Percentiles rank a stretch among this genome's conserved stretches.
phyloP scores from a whole-genome alignment of 2,888 invertebrate genomes.

The Sussaba pulchella region DNA sequence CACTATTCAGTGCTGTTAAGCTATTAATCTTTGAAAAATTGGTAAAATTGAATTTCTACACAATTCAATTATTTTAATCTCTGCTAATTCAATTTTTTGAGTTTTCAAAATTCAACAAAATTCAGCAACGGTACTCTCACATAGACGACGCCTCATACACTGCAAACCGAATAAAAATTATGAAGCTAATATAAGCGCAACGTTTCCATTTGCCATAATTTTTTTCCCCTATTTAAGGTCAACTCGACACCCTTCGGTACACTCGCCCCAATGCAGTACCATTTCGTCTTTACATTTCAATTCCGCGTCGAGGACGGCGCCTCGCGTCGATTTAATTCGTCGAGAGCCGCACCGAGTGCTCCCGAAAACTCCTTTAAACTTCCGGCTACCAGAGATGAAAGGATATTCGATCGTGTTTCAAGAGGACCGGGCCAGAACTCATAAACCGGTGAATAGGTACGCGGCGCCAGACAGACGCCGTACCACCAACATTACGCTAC shows the following conservation, averaged over 20 bases:
- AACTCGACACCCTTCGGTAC: constrained; percentile 14
- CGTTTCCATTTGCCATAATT: too few relatives aligned
- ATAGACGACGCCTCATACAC: too few relatives aligned
- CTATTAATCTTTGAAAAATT: too few relatives aligned
- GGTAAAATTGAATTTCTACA: too few relatives aligned
- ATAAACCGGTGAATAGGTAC: constrained; percentile 47
- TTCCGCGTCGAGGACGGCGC: constrained; percentile 13
- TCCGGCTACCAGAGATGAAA: constrained; percentile 60
- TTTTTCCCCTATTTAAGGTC: background rate
- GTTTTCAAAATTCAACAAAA: too few relatives aligned
- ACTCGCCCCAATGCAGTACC: constrained; percentile 25
- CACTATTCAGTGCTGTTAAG: too few relatives aligned
- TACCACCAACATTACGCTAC: constrained; percentile 41
- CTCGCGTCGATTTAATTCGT: constrained; percentile 49
- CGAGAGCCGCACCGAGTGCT: constrained; percentile 30
- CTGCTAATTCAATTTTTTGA: too few relatives aligned
- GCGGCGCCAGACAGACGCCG: constrained; percentile 63
- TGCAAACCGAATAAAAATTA: too few relatives aligned
- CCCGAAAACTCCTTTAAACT: constrained; percentile 58
- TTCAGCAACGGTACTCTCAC: too few relatives aligned
- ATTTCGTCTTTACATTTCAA: constrained; percentile 34
- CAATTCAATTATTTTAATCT: too few relatives aligned
- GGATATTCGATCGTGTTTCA: constrained; percentile 62
- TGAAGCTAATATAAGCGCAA: too few relatives aligned
- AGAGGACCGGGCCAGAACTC: constrained; percentile 55